These are phyloP conservation scores for Chrysolina haemoptera DNA, from an alignment of 2,888 invertebrate species.

Conservation along the genomic window DNA sequence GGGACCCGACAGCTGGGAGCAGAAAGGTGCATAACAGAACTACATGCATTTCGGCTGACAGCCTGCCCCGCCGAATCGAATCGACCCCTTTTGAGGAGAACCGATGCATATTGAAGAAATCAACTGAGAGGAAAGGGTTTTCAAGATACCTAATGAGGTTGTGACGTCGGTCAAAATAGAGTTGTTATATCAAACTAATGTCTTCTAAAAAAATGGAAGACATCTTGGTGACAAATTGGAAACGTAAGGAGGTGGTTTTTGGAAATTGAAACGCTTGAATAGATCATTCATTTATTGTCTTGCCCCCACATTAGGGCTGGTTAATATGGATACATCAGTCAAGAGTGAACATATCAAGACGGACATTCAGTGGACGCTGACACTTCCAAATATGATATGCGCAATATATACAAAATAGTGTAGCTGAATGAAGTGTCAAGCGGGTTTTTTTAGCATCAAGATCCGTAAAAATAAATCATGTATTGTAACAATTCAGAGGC, in stretches of 20 bases:
- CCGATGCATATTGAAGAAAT: too few species aligned
- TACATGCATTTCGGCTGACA: too few species aligned
- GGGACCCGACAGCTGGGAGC: too few species aligned
- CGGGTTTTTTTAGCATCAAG: conserved; percentile 16
- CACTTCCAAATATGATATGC: conserved; percentile 68
- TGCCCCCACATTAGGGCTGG: conserved; percentile 67
- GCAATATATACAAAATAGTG: conserved; percentile 55
- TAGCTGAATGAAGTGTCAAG: conserved; percentile 23
- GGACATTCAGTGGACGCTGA: conserved; percentile 68
- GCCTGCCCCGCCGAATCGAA: too few species aligned
- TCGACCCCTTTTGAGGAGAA: too few species aligned
- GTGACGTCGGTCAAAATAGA: too few species aligned
- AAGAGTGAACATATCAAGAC: conserved; percentile 68
- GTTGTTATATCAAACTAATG: too few species aligned
- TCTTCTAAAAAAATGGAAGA: too few species aligned
- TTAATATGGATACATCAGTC: conserved; percentile 70
- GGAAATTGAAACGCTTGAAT: conserved; percentile 53
- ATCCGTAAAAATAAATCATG: conserved; percentile 13
- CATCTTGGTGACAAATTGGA: too few species aligned
- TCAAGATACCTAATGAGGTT: too few species aligned
- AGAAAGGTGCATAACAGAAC: too few species aligned
- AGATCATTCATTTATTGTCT: conserved; percentile 70
- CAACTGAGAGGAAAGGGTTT: too few species aligned
- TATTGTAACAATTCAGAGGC: background rate
- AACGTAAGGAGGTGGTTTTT: background rate